These are phyloP conservation scores for Papilio demoleus DNA, from an alignment of 2,888 invertebrate genomes.

Conservation along the genomic window DNA sequence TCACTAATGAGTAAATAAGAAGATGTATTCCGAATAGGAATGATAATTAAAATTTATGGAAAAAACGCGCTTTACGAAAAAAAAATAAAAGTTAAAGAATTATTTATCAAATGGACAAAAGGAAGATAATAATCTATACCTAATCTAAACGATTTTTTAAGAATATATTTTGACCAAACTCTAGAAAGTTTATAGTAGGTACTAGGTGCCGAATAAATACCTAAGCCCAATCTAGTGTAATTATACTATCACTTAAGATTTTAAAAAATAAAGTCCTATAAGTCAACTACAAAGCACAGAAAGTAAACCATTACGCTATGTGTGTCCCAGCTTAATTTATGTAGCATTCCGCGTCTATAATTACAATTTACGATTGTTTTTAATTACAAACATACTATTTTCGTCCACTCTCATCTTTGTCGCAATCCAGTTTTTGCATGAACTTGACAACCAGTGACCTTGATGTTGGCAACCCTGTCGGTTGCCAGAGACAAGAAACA, in stretches of 20 bases:
- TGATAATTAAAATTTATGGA: too few species aligned
- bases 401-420: slow-evolving; percentile 1
- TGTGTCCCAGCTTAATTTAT: not conserved
- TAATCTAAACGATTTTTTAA: too few species aligned
- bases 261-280: not conserved
- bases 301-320: not conserved
- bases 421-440: slow-evolving; percentile 6
- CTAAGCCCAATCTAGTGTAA: too few species aligned
- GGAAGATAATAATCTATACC: too few species aligned
- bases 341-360: not conserved
- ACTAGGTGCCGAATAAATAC: too few species aligned
- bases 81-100: too few species aligned
- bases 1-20: not conserved
- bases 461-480: not conserved
- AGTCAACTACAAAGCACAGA: not conserved
- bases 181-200: too few species aligned
- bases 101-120: too few species aligned
- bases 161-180: too few species aligned
- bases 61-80: too few species aligned
- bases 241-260: not conserved
- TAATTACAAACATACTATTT: not conserved
- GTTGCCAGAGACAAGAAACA: not conserved
- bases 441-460: slow-evolving; percentile 14
- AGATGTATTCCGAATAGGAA: too few species aligned
- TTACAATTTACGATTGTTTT: slow-evolving; percentile 5